Percentiles rank a stretch among this genome's conserved stretches.
These are phyloP conservation scores for Cyclopterus lumpus DNA, from an alignment of 2,797 vertebrate species.

Conservation along the genomic window DNA sequence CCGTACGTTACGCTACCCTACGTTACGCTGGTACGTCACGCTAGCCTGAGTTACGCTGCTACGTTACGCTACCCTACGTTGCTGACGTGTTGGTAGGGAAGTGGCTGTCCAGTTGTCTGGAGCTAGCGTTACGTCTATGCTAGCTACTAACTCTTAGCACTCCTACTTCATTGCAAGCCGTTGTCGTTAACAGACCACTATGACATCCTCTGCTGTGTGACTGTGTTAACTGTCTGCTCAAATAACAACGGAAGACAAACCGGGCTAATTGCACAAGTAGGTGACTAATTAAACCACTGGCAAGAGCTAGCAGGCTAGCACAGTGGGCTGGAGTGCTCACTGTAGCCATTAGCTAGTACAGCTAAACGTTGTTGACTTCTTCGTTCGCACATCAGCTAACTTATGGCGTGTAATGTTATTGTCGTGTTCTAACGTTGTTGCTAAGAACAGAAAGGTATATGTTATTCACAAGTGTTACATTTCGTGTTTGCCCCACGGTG, in stretches of 20 bases:
- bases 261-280: not conserved
- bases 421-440: not conserved
- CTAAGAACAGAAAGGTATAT: not conserved
- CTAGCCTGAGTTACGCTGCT: not conserved
- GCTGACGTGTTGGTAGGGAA: constrained; percentile 83
- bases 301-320: not conserved
- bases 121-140: not conserved
- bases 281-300: not conserved
- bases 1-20: constrained; percentile 36
- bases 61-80: constrained; percentile 14
- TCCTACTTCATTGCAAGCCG: not conserved
- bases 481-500: not conserved
- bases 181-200: constrained; percentile 9
- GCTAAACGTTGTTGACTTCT: not conserved
- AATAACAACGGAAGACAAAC: not conserved
- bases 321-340: not conserved
- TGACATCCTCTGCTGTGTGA: not conserved
- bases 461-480: not conserved
- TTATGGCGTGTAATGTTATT: not conserved
- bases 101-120: constrained; percentile 30
- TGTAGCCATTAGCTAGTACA: not conserved
- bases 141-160: constrained; percentile 9
- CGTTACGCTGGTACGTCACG: constrained; percentile 8
- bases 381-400: not conserved
- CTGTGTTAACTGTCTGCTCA: not conserved